Evolutionary conservation across 30 jellyfish, hydroid and myxozoan genomes (phyloP).

Genomic region (Chironex yamaguchii): DNA sequence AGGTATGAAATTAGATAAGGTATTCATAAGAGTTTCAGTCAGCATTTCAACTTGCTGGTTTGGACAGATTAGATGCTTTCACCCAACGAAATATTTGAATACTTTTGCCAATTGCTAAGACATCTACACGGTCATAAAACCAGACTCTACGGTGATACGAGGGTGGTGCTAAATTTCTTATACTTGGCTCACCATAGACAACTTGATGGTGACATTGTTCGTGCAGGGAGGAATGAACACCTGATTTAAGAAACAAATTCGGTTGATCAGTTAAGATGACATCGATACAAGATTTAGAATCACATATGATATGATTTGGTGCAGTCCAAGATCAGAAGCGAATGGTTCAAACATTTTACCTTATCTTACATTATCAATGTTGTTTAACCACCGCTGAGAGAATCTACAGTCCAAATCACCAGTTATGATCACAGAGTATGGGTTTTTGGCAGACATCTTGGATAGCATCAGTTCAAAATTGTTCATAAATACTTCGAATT

Average conservation of each 20-base stretch:
- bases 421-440: slow-evolving; percentile 17
- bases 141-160: slow-evolving; percentile 15
- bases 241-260: slow-evolving; percentile 24
- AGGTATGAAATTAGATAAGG: slow-evolving; percentile 57
- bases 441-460: slow-evolving; percentile 28
- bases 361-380: not conserved
- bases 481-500: not conserved
- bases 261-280: slow-evolving; percentile 48
- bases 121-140: slow-evolving; percentile 32
- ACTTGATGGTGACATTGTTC: slow-evolving; percentile 62
- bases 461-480: slow-evolving; percentile 34
- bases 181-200: slow-evolving; percentile 29
- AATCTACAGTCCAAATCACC: slow-evolving; percentile 27
- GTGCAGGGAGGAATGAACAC: slow-evolving; percentile 33
- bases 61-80: not conserved
- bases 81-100: slow-evolving; percentile 17
- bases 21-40: slow-evolving; percentile 35
- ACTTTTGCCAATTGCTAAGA: slow-evolving; percentile 6
- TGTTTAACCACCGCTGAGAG: slow-evolving; percentile 4
- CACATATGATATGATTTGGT: slow-evolving; percentile 20
- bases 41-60: slow-evolving; percentile 34
- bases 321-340: slow-evolving; percentile 1
- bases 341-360: slow-evolving; percentile 5
- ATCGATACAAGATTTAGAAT: slow-evolving; percentile 48
- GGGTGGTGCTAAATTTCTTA: slow-evolving; percentile 36